Base-by-base conservation (phyloP, 2,113 vertebrate species). In the Macquaria ambigua region DNA sequence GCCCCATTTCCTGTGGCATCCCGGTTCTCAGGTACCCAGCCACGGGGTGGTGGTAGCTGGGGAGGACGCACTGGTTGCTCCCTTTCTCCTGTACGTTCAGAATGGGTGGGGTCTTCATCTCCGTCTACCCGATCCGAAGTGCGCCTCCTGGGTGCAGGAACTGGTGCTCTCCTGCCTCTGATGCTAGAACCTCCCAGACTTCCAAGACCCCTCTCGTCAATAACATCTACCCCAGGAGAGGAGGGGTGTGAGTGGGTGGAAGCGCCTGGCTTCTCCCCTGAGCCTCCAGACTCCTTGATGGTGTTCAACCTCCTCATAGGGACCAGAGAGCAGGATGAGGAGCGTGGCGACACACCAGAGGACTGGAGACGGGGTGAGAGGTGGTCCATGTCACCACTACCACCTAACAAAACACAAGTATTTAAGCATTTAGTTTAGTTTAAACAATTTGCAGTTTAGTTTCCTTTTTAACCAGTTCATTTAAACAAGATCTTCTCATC, bases 251-350 rank as follows among this genome's bases (percentile, higher is more conserved):
- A 7, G 0, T 3, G 39, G 2, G 10, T 1, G 2, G 58, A 37
- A 0, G 34, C 3, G 3, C 11, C 48, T 0, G 77, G 67, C 1
- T 37, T 50, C 23, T 46, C 55, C 12, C 8, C 23, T 20, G 68
- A 12, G 11, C 20, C 8, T 14, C 31, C 0, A 1, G 9, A 7
- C 74, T 90, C 92, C 3, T n/a, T 5, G 79, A 92, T 79, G 28
- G 84, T 82, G 71, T 90, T 85, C 41, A 93, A 7, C 68, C 25
- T 83, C 58, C 16, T 80, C 79, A 71, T 61, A 0, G 87, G 25
- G 2, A 71, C 14, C 0, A 67, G 6, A 5, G 87, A 87, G 61
- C 77, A 77, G 9, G 84, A 63, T 0, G 87, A 87, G 39, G 90
- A 90, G 21, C 50, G 83, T 0, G 70, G 69, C 0, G 79, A 62